Evolutionary conservation across 2,797 vertebrate genomes (phyloP), one percentile per base, ranked within the genome.

Genomic region (Gobionotothen gibberifrons): DNA sequence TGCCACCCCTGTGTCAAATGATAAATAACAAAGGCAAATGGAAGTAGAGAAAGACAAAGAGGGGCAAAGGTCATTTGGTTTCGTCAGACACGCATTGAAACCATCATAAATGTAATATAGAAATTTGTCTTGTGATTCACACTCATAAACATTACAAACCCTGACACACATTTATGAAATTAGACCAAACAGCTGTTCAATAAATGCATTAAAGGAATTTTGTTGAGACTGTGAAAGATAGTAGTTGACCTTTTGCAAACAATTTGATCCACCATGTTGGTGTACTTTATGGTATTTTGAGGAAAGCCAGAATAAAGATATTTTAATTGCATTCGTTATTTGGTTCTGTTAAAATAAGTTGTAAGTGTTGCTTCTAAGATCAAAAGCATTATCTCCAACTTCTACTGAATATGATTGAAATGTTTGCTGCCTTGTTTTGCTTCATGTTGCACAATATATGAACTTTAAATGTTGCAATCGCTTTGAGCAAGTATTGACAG

Each of bases 1-100:
- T 48, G 57, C 76, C 51, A 19, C 26, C 6, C n/a, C 15, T n/a
- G 64, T 42, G 56, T 49, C 16, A 72, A 56, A 68, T 62, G 19
- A 71, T 59, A 17, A 70, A 81, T 53, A 56, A 54, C 26, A 78
- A 79, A 65, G 15, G 44, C 7, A 73, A 52, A 52, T 52, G 47
- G 46, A 54, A 43, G 29, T 15, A 6, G 46, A 13, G 47, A 65
- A 15, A 53, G 26, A 69, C 19, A 48, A 65, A 22, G 21, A 19
- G 47, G 12, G 15, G n/a, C 3, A 56, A 60, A 57, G 60, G 39
- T 13, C 3, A 39, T 42, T 49, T 55, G 13, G n/a, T 6, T 9
- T 10, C 17, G 32, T 21, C 61, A 51, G 62, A 21, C 14, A 42
- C 4, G 67, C 9, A 19, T 2, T 51, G 21, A 51, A 17, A 42